These are phyloP conservation scores for Subanguina moxae DNA, from an alignment of 1,140 invertebrate genomes.

Conservation along the genomic window DNA sequence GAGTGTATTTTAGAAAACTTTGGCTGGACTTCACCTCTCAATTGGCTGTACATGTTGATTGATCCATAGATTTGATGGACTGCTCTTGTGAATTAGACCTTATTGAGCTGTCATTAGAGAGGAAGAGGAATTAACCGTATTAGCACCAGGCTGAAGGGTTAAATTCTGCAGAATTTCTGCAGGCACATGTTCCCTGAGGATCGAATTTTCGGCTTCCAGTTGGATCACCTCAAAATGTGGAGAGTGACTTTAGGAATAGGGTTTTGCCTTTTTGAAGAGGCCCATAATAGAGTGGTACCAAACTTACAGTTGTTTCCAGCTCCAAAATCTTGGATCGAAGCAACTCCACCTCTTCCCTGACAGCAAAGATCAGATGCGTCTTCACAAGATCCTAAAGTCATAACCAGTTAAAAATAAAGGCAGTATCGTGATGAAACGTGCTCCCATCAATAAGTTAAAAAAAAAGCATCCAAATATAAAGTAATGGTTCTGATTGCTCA, in stretches of 20 bases:
- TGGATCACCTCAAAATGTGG: conserved; percentile 38
- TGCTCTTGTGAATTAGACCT: background rate
- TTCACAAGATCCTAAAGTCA: conserved; percentile 55
- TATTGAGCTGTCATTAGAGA: background rate
- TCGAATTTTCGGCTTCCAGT: conserved; percentile 51
- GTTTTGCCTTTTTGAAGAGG: too few species aligned
- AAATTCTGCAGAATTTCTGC: conserved; percentile 47
- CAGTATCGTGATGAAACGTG: too few species aligned
- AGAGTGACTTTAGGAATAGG: background rate
- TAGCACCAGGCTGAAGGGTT: background rate
- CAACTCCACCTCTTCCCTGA: conserved; percentile 57
- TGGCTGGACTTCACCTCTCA: too few species aligned
- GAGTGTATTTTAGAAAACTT: too few species aligned
- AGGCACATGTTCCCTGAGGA: conserved; percentile 52
- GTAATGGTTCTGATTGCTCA: background rate
- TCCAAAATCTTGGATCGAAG: conserved; percentile 51
- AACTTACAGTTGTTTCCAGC: conserved; percentile 47
- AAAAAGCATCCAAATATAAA: conserved; percentile 1
- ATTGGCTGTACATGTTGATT: too few species aligned
- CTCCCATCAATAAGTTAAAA: too few species aligned
- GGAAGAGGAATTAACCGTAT: background rate
- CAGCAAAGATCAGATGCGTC: conserved; percentile 58
- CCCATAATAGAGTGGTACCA: too few species aligned
- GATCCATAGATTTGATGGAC: too few species aligned
- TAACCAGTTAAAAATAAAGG: conserved; percentile 5